Evolutionary conservation across 2,113 vertebrate genomes (phyloP).

Genomic region (Scortum barcoo): DNA sequence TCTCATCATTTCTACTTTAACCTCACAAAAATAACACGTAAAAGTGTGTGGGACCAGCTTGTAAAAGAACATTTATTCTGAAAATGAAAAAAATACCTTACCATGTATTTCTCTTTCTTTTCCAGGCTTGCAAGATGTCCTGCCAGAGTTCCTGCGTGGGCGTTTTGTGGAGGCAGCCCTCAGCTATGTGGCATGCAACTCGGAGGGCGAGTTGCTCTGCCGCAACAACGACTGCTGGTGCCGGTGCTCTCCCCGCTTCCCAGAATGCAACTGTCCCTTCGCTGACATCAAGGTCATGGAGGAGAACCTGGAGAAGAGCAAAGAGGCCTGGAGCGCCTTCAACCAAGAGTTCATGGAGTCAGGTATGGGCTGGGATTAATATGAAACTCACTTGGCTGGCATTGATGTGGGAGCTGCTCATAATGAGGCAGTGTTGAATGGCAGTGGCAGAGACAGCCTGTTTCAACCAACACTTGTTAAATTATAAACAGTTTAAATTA

Average conservation of each 20-base stretch:
- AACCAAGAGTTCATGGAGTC: slow-evolving; percentile 94
- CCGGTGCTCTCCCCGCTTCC: slow-evolving; percentile 89
- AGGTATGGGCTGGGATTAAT: slow-evolving; percentile 80
- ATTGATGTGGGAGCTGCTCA: not conserved
- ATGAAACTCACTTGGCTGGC: not conserved
- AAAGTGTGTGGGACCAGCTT: not conserved
- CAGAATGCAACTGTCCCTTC: slow-evolving; percentile 95
- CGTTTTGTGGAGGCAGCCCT: slow-evolving; percentile 95
- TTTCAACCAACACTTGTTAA: not conserved
- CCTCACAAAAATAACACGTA: not conserved
- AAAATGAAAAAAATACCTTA: not conserved
- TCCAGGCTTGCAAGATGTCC: slow-evolving; percentile 93
- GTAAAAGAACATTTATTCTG: not conserved
- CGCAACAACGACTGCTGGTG: slow-evolving; percentile 95
- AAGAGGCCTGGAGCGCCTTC: slow-evolving; percentile 88
- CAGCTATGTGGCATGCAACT: slow-evolving; percentile 97
- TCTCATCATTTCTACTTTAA: not conserved
- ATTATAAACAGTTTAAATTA: not conserved
- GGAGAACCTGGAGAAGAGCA: slow-evolving; percentile 90
- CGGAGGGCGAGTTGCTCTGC: slow-evolving; percentile 93
- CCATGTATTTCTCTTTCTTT: slow-evolving; percentile 20
- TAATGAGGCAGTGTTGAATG: not conserved
- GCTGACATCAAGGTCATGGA: slow-evolving; percentile 94
- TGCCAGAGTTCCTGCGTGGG: slow-evolving; percentile 92
- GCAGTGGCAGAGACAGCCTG: too few relatives aligned